These are phyloP conservation scores for Bombus breviceps DNA, from an alignment of 1,140 invertebrate genomes.

Conservation along the genomic window DNA sequence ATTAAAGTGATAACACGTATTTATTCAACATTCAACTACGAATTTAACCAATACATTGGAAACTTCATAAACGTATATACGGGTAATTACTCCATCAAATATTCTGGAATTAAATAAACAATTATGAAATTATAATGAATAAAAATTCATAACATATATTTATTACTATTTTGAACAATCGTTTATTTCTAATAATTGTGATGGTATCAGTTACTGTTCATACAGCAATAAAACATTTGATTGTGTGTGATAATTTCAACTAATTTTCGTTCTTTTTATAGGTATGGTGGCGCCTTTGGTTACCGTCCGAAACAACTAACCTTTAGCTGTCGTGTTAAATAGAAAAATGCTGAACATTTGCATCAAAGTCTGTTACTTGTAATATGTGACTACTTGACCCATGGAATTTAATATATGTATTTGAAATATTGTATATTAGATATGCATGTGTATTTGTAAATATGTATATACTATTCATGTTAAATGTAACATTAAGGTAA, in stretches of 20 bases:
- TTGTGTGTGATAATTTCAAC: conserved; percentile 1
- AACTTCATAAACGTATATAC: conserved; percentile 20
- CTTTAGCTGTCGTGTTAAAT: not conserved
- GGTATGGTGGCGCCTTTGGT: not conserved
- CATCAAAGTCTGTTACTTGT: not conserved
- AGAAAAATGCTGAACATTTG: conserved; percentile 1
- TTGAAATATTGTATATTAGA: not conserved
- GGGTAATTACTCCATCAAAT: conserved; percentile 13
- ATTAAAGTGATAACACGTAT: conserved; percentile 56
- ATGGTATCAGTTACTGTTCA: not conserved
- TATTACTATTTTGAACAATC: not conserved
- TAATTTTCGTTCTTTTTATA: conserved; percentile 14
- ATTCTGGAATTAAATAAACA: not conserved
- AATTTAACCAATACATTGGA: conserved; percentile 30
- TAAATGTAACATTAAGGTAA: conserved; percentile 21
- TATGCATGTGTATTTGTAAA: conserved; percentile 10
- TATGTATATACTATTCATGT: conserved; percentile 33
- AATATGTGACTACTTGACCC: not conserved
- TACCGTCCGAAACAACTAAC: not conserved
- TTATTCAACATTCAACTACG: not conserved
- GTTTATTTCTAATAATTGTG: not conserved
- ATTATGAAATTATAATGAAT: not conserved
- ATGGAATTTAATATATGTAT: not conserved
- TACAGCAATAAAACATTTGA: not conserved
- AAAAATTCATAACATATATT: not conserved